Base-by-base conservation (phyloP, 2,113 vertebrate species). In the Anser brachyrhynchus region DNA sequence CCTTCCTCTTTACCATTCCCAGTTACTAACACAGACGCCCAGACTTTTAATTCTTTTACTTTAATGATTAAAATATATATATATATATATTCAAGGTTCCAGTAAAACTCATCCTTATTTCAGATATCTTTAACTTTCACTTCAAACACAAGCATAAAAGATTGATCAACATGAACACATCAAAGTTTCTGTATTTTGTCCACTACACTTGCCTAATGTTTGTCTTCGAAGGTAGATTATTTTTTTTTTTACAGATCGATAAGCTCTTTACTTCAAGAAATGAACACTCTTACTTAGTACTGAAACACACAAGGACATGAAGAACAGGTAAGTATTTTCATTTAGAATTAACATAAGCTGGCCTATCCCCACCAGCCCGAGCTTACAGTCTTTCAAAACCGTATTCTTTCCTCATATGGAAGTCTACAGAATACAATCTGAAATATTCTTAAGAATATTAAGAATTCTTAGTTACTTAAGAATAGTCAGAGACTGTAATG, bases 301-400 rank as follows among this genome's bases (percentile, higher is more conserved):
- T 52, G 49, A 78, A 91, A 46, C 0, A 3, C 20, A 84, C 1
- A 70, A 13, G 11, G 18, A 43, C 26, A 61, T 1, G 0, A 13
- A 43, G 21, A 65, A 25, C 23, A 64, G 31, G 73, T 29, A 33
- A 75, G 35, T 13, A 57, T 37, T 67, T 62, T 51, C 31, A 39
- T 18, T 37, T 39, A 55, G 44, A 21, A 49, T 72, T 72, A 83
- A 77, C 6, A 69, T 28, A 77, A 49, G 26, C 9, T 51, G 7
- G 5, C 31, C 65, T 55, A 46, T 5, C 7, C 18, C 2, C 12
- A 51, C 15, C 44, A n/a, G 21, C 9, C 31, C 4, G 2, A 5
- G 31, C 11, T 69, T 26, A 26, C 25, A 31, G 8, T 74, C 23
- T 46, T 35, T 10, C 25, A 79, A 70, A 17, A 58, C 14, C 4